Conservation (phyloP, 2,797 vertebrate species). For the Melanotaenia boesemani region DNA sequence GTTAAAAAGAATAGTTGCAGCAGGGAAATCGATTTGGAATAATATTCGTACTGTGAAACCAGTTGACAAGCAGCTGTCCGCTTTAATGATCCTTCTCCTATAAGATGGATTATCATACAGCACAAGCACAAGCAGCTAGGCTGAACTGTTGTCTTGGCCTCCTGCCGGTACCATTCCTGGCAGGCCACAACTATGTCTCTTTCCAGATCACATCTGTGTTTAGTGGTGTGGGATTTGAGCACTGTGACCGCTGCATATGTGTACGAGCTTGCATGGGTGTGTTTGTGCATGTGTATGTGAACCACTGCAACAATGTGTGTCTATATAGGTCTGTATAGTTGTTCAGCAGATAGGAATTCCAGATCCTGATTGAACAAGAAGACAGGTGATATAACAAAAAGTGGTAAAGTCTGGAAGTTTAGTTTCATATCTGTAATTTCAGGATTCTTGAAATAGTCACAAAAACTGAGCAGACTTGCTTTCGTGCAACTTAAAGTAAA, state of each 20-base stretch:
- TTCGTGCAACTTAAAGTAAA: background rate
- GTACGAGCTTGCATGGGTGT: slow-evolving; percentile 34
- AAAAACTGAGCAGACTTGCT: slow-evolving; percentile 4
- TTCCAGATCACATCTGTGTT: slow-evolving; percentile 77
- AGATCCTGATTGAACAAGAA: slow-evolving; percentile 37
- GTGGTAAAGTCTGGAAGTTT: slow-evolving; percentile 28
- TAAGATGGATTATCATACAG: slow-evolving; percentile 57
- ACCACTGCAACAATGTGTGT: slow-evolving; percentile 11
- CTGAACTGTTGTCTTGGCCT: slow-evolving; percentile 64
- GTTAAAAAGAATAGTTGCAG: slow-evolving; percentile 4
- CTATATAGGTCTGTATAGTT: slow-evolving; percentile 21
- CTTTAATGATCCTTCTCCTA: slow-evolving; percentile 25
- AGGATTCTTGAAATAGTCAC: slow-evolving; percentile 19
- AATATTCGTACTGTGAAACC: background rate
- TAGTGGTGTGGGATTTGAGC: slow-evolving; percentile 69
- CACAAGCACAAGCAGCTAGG: slow-evolving; percentile 42
- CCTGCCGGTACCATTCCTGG: slow-evolving; percentile 59
- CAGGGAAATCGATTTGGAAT: background rate
- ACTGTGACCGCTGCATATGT: slow-evolving; percentile 58
- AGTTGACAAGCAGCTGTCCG: slow-evolving; percentile 47
- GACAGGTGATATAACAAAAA: slow-evolving; percentile 31
- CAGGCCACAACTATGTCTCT: slow-evolving; percentile 74
- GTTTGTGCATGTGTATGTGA: slow-evolving; percentile 31
- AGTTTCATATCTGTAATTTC: slow-evolving; percentile 25
- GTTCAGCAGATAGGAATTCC: slow-evolving; percentile 29